phyloP scores from a whole-genome alignment of 2,113 vertebrate genomes.

The Turnix velox region DNA sequence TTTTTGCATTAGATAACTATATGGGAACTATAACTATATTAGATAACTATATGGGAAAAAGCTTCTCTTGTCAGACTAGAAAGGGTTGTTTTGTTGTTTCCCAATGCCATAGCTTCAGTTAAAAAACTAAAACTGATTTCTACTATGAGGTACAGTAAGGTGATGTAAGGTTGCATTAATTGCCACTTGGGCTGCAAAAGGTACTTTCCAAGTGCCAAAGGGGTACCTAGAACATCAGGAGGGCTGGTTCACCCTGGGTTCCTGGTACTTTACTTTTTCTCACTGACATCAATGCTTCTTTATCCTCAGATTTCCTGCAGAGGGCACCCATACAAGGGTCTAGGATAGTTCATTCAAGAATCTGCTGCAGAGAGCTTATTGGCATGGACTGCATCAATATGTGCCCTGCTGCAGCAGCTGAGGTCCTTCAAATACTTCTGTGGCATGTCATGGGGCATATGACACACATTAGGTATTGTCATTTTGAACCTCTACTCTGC shows the following conservation, averaged over 20 bases:
- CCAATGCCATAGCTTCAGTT: neutral
- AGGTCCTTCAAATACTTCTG: neutral
- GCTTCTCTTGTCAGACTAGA: neutral
- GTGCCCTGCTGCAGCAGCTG: neutral
- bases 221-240: neutral
- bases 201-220: neutral
- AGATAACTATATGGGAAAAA: neutral
- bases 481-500: neutral
- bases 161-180: neutral
- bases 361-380: neutral
- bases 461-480: too few relatives aligned
- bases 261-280: neutral
- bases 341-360: neutral
- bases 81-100: neutral
- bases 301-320: neutral
- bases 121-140: neutral
- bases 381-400: neutral
- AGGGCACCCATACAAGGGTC: neutral
- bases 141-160: neutral
- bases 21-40: too few relatives aligned
- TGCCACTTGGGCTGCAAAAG: neutral
- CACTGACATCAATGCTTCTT: neutral
- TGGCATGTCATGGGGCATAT: neutral
- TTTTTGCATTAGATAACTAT: neutral
- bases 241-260: neutral